Evolutionary conservation across 1,140 invertebrate genomes (phyloP), one percentile per base, ranked within the genome.

Genomic region (Nymphalis io): DNA sequence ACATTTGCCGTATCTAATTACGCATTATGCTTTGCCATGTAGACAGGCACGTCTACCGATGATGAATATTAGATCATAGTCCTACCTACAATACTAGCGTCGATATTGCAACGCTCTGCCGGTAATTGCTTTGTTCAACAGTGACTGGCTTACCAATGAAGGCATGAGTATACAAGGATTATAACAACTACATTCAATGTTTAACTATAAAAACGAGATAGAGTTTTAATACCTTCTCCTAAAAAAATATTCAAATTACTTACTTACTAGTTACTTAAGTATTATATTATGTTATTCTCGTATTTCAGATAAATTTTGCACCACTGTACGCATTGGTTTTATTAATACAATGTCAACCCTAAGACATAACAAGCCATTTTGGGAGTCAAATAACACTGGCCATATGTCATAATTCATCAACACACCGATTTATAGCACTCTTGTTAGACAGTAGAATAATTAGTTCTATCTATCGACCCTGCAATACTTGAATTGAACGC

Each of bases 41-140:
- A 87, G 82, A 87, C 86, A 78, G 76, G 74, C 79, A 75, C 79
- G 87, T 83, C 84, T 83, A 81, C 78, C 80, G 76, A 83, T 84
- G 84, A 88, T 88, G 86, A 87, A 90, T 90, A 90, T 90, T 90
- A 87, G 86, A 90, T 88, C 84, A 81, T 73, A 78, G 79, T 69
- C 78, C 79, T 72, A 79, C 81, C 82, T 77, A 83, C 80, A 82
- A 74, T 75, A 68, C 77, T 73, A 68, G 79, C 63, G 78, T 76
- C 82, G 78, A 84, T 85, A 83, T 87, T 87, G 85, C 83, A 76
- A 71, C 78, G 75, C 63, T 75, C 76, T 70, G 63, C 66, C 65
- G 58, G 77, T 84, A 84, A 88, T 88, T 87, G 83, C 80, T 81
- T 81, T 79, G 79, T 70, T 76, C 74, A 57, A 71, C 64, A 21